Evolutionary conservation across 2,888 invertebrate species (phyloP).

Genomic region (Liposcelis brunnea): DNA sequence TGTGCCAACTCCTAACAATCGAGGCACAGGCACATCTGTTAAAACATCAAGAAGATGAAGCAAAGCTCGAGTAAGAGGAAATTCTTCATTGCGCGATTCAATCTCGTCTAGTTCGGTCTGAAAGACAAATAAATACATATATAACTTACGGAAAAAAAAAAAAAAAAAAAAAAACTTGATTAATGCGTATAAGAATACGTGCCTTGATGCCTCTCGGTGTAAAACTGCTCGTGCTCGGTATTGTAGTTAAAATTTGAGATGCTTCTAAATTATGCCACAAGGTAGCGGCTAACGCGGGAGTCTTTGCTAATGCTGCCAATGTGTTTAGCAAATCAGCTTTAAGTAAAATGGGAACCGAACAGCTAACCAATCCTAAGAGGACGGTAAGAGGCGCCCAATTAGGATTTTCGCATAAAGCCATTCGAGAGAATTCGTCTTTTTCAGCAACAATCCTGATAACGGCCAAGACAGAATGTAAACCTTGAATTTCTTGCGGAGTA

Average conservation of each 20-base stretch:
- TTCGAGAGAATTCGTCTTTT: slow-evolving; percentile 55
- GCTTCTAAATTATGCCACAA: slow-evolving; percentile 78
- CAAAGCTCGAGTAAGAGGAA: slow-evolving; percentile 71
- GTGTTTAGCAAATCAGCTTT: slow-evolving; percentile 71
- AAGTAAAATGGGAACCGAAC: slow-evolving; percentile 66
- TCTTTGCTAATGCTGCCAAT: slow-evolving; percentile 60
- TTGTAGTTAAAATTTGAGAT: slow-evolving; percentile 56
- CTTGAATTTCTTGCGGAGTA: slow-evolving; percentile 66
- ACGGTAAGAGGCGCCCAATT: slow-evolving; percentile 72
- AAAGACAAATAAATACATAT: slow-evolving; percentile 23
- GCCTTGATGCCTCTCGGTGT: slow-evolving; percentile 33
- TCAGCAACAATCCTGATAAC: slow-evolving; percentile 60
- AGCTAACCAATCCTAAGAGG: slow-evolving; percentile 66
- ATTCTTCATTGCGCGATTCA: slow-evolving; percentile 78
- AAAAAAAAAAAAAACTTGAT: background rate
- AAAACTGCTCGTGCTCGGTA: slow-evolving; percentile 42
- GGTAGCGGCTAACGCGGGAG: slow-evolving; percentile 55
- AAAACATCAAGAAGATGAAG: slow-evolving; percentile 56
- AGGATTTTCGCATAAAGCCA: slow-evolving; percentile 71
- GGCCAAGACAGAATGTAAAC: slow-evolving; percentile 62
- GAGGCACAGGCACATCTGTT: slow-evolving; percentile 50
- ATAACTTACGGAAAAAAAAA: background rate
- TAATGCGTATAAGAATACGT: background rate
- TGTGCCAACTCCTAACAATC: slow-evolving; percentile 61
- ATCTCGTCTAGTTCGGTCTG: slow-evolving; percentile 81